Conservation (phyloP, 2,888 invertebrate species). For the Melanostoma mellinum region DNA sequence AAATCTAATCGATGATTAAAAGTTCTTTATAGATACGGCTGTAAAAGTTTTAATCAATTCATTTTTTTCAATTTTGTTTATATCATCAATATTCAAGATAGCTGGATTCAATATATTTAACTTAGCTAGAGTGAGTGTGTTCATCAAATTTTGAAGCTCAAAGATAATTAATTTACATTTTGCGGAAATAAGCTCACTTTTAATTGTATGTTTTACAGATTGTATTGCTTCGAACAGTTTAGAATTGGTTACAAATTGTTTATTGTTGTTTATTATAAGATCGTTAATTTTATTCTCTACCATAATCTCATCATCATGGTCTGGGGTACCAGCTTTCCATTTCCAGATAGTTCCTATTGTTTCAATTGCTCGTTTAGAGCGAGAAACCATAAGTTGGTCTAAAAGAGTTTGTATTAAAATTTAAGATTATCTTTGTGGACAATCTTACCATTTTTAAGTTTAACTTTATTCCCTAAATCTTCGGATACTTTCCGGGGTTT, state of each 20-base stretch:
- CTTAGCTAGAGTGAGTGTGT: neutral
- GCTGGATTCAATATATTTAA: neutral
- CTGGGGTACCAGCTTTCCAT: constrained; percentile 2
- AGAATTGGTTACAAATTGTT: neutral
- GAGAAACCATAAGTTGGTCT: neutral
- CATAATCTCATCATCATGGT: constrained; percentile 9
- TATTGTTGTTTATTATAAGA: neutral
- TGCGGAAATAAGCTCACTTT: neutral
- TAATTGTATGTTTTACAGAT: neutral
- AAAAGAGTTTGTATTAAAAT: constrained; percentile 1
- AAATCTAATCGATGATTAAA: too few relatives aligned
- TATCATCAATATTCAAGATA: neutral
- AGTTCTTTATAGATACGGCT: too few relatives aligned
- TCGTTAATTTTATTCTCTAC: constrained; percentile 14
- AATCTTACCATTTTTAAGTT: too few relatives aligned
- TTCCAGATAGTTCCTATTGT: constrained; percentile 1
- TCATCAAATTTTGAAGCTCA: neutral
- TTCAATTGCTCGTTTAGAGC: neutral
- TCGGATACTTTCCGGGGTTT: too few relatives aligned
- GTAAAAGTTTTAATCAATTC: constrained; percentile 3
- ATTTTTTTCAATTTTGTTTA: neutral
- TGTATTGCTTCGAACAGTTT: neutral
- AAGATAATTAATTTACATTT: neutral
- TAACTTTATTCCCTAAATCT: too few relatives aligned
- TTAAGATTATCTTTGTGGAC: too few relatives aligned